These are phyloP conservation scores for Cebidichthys violaceus DNA, from an alignment of 2,113 vertebrate species.

Conservation along the genomic window DNA sequence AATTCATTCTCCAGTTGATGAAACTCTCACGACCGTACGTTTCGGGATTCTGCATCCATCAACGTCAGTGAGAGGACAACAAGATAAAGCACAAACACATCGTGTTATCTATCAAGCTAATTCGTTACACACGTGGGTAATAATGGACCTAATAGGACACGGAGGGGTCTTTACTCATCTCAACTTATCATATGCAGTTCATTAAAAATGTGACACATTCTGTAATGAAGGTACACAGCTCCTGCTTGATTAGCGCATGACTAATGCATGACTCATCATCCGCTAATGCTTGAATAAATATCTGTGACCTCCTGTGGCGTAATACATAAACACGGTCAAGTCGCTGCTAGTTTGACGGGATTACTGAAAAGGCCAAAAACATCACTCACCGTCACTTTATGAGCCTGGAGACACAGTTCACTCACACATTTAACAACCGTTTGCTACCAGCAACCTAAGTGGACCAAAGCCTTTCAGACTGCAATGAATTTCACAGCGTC, in stretches of 20 bases:
- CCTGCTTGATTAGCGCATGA: constrained; percentile 14
- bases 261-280: constrained; percentile 31
- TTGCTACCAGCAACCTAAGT: neutral
- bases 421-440: constrained; percentile 14
- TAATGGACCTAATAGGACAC: neutral
- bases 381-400: constrained; percentile 16
- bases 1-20: neutral
- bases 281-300: constrained; percentile 1
- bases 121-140: neutral
- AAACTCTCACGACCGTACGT: neutral
- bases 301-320: neutral
- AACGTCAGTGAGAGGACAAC: neutral
- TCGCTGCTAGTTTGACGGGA: neutral
- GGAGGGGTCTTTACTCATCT: neutral
- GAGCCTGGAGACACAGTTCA: constrained; percentile 10
- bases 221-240: constrained; percentile 1
- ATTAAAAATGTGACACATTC: neutral
- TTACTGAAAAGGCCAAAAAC: constrained; percentile 16
- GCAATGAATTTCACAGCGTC: neutral
- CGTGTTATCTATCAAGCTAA: neutral
- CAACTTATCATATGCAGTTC: neutral
- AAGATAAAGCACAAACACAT: neutral
- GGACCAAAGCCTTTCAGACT: neutral
- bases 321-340: constrained; percentile 1
- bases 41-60: neutral